Evolutionary conservation across 1,140 invertebrate species (phyloP), one percentile per base, ranked within the genome.

Genomic region (Triops longicaudatus): DNA sequence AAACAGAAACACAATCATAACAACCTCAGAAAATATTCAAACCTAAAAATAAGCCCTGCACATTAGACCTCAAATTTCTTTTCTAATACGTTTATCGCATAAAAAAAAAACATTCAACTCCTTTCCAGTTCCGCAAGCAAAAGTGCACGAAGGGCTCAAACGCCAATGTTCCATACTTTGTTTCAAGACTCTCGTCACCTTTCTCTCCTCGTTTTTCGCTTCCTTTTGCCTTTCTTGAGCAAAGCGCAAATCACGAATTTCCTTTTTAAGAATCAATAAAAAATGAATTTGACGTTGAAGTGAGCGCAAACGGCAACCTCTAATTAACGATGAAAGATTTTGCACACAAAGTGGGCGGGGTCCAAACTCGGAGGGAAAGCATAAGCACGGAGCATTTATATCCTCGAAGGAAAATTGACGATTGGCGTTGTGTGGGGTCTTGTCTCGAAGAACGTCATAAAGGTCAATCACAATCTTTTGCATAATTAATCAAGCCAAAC

Each of bases 251-350:
- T 63, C 50, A 63, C 50, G 50, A 63, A 63, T 63, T 63, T 1
- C 14, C 50, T 63, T 63, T 63, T 63, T 63, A 63, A 63, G 14
- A 63, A 63, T 22, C 50, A 63, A 63, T 63, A 63, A 63, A 63
- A 63, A 63, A 63, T 63, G 50, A 63, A 63, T 63, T 22, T 22
- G 22, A n/a, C 50, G 50, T 63, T 63, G 50, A 22, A 63, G 50
- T 22, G 50, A 63, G 50, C 50, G 50, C 50, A 63, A 63, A 63
- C 50, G 50, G 50, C 50, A 63, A 63, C 50, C 50, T 63, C 50
- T 63, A 63, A 63, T 63, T 63, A 63, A 63, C 50, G 50, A 63
- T 63, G 50, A 63, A 63, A 63, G 50, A 63, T 63, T 63, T 63
- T 22, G 50, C 50, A 63, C n/a, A 63, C 50, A 63, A 63, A 63